Evolutionary conservation across 1,140 invertebrate genomes (phyloP), one percentile per base, ranked within the genome.

Genomic region (Caenorhabditis briggsae): DNA sequence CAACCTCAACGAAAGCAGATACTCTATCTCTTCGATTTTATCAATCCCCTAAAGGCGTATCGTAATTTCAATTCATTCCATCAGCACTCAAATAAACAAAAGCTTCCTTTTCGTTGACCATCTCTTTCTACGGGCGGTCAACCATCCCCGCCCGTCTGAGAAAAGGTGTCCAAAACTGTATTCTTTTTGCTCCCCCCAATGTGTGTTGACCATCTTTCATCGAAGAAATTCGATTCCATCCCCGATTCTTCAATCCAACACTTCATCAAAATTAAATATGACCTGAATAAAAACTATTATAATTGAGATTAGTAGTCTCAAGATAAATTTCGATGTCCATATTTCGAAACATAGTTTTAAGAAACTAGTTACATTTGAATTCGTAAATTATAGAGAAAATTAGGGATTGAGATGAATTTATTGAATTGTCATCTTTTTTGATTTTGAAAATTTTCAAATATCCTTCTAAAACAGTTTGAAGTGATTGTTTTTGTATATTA

Each of bases 101-200:
- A 50, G 12, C 41, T 25, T 23, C n/a, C 59, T 11, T 11, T 11
- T 8, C 56, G n/a, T n/a, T n/a, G n/a, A 58, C 56, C 14, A 20
- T 53, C n/a, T 58, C 56, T 58, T 58, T n/a, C 12, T n/a, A 53
- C 23, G 20, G 11, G n/a, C 59, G 59, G 59, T 20, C 20, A 61
- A 23, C 25, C 25, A 23, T 11, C 50, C 11, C 70, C 43, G 70
- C 20, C 70, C 70, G 46, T 78, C 12, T 23, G 46, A 78, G 50
- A 53, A 78, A 78, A 78, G 70, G 70, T 78, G 70, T 78, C 70
- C 70, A 50, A 78, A 78, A 78, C 70, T 20, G 46, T 78, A 50
- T 78, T 53, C 46, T 48, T 50, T 78, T 20, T 53, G 43, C 43
- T 78, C 41, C 43, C 12, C 7, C 1, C 20, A 46, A 46, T 50